Base-by-base conservation (phyloP, 2,888 invertebrate species). In the Stenolophus ochropezus region DNA sequence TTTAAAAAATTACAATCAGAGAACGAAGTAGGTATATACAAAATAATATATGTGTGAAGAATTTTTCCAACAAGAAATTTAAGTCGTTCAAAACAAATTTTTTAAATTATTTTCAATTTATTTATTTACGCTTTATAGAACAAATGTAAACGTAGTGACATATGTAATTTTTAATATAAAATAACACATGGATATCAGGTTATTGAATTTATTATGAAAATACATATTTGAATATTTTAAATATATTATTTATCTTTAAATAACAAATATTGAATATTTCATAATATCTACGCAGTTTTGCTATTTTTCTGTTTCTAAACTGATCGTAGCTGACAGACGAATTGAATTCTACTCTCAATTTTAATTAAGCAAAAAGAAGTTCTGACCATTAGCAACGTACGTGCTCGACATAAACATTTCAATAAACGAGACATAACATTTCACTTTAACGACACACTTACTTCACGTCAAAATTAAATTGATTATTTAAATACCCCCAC, bases 311-410 rank as follows among this genome's bases (percentile, higher is more conserved):
- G 14, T 23, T 11, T 58, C 14, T n/a, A 25, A 23, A 25, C 25
- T 11, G 49, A 47, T n/a, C 16, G 77, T 21, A 65, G 23, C 33
- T 33, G 27, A 16, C n/a, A n/a, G 65, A n/a, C 8, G 21, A 5
- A 81, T 75, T 73, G 47, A 73, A 73, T 73, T 73, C 73, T 73
- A 11, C 21, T 73, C 73, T 49, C 73, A 49, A 73, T 73, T 73
- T 73, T 73, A 73, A 73, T 73, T 73, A 73, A 49, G 47, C 73
- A 73, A 47, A 73, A 73, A 47, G 16, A 25, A 18, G n/a, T 47
- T 20, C 5, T 4, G 6, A 18, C 42, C 23, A 61, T 61, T 61
- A 47, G 73, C 4, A n/a, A 5, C 73, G 73, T 42, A 49, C 73
- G 73, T 73, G 73, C 73, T 14, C 20, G 21, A 49, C 73, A 23